Evolutionary conservation across 92 coral and sea anemone species (phyloP), one percentile per base, ranked within the genome.

Genomic region (Isaurus tuberculatus): DNA sequence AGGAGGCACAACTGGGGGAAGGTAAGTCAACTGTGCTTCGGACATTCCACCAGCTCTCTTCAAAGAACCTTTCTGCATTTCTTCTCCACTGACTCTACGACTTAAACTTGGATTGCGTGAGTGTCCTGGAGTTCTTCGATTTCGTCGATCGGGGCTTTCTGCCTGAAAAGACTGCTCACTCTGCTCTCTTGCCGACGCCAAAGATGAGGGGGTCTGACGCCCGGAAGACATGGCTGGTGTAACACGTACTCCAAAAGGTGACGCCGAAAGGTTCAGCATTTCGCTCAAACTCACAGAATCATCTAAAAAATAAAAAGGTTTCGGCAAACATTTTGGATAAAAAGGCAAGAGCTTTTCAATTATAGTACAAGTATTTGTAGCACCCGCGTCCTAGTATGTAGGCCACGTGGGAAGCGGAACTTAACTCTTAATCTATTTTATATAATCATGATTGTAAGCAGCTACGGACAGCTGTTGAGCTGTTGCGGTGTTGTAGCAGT

Each of bases 1-100:
- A 4, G 99, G 99, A 34, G 98, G 90, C 83, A 89, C 85, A n/a
- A 79, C 81, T 10, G 98, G 98, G 0, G 94, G 98, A 34, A 91
- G 46, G 44, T 80, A 93, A 44, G 75, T 61, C 87, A 77, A 86
- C 88, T 85, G 92, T 68, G 74, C 93, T 67, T 79, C 85, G 14
- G 29, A 55, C 13, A 32, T 2, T 27, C 71, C 83, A 26, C 75
- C 8, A 36, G 37, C 1, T 75, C 70, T 77, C 25, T 75, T 75
- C 69, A 58, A 20, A 34, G 68, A 77, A 8, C 33, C 32, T 57
- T 49, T 71, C 31, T 43, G 65, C 79, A 68, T 83, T 23, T 53
- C 79, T 48, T 83, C 86, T 16, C 36, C 57, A 63, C 71, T 72
- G 30, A 75, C 43, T 84, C 70, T 83, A 8, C 92, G 84, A 43